Evolutionary conservation across 2,888 invertebrate genomes (phyloP), one percentile per base, ranked within the genome.

Genomic region (Agrilus biguttatus): DNA sequence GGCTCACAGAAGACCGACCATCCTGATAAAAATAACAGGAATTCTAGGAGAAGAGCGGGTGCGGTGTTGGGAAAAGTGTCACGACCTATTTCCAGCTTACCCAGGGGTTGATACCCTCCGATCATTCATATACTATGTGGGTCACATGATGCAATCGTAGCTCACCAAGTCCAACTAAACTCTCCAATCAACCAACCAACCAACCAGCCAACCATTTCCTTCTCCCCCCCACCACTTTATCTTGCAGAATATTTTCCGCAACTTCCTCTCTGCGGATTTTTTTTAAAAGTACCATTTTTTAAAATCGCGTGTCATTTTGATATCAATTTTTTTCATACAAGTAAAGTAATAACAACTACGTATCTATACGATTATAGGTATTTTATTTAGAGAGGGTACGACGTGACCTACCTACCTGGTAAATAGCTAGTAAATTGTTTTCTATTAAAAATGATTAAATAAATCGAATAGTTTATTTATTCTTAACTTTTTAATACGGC

Each of bases 71-170:
- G 52, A 51, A 47, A 49, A 50, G 52, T 51, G 49, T 53, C 54
- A 49, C 53, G 59, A 59, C 60, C 60, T 52, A 59, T 58, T 60
- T 63, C 55, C 51, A 56, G 57, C 56, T 49, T 55, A 57, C 59
- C 54, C 55, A 53, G 56, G 64, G 64, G 62, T 63, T 63, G 62
- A 60, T 61, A 61, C 62, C 63, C 63, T 61, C 52, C 53, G 55
- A 57, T 53, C 60, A 60, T 60, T 60, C 60, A 59, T 59, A 56
- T 50, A 49, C 50, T 49, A 61, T 60, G 53, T 60, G 49, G 61
- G 62, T 62, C 63, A 59, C 55, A 55, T 55, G 55, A 56, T 59
- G 59, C 59, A 59, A 55, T 54, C 48, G 48, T 47, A 45, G 42
- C 47, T 33, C 42, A 49, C 47, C 48, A 47, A 48, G 45, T 48